These are phyloP conservation scores for Nicator chloris DNA, from an alignment of 2,113 vertebrate species.

Conservation along the genomic window DNA sequence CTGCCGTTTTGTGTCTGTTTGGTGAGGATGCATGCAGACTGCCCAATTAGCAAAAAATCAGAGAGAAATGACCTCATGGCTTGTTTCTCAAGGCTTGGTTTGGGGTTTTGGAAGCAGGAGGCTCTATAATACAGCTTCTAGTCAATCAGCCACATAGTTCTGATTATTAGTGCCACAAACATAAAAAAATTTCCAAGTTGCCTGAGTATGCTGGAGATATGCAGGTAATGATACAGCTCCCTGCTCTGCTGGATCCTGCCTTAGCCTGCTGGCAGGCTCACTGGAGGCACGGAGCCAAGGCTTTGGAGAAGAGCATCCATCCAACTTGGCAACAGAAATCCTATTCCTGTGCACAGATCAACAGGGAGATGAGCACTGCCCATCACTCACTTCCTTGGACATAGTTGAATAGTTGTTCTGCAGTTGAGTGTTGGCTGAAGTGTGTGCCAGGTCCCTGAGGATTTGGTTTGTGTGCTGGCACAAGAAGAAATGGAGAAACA, in stretches of 20 bases:
- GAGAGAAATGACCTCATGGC: background rate
- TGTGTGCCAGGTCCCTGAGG: background rate
- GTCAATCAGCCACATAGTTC: background rate
- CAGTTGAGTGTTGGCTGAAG: background rate
- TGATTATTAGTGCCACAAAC: background rate
- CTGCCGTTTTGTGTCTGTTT: background rate
- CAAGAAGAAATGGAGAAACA: background rate
- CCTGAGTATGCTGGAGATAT: background rate
- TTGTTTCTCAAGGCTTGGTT: background rate
- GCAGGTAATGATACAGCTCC: background rate
- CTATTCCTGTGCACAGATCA: background rate
- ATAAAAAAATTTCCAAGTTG: background rate
- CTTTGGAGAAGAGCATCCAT: background rate
- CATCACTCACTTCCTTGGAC: background rate
- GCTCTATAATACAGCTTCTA: background rate
- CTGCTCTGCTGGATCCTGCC: background rate
- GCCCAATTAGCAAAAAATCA: constrained; percentile 22
- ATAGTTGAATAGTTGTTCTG: background rate
- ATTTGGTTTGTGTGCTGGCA: background rate
- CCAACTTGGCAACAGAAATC: background rate
- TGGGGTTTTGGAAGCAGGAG: background rate
- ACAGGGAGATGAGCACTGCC: background rate
- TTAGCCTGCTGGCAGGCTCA: background rate
- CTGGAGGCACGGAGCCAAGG: background rate
- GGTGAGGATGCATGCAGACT: constrained; percentile 39